phyloP scores from a whole-genome alignment of 2,888 invertebrate genomes.

The Diaphora mendica region DNA sequence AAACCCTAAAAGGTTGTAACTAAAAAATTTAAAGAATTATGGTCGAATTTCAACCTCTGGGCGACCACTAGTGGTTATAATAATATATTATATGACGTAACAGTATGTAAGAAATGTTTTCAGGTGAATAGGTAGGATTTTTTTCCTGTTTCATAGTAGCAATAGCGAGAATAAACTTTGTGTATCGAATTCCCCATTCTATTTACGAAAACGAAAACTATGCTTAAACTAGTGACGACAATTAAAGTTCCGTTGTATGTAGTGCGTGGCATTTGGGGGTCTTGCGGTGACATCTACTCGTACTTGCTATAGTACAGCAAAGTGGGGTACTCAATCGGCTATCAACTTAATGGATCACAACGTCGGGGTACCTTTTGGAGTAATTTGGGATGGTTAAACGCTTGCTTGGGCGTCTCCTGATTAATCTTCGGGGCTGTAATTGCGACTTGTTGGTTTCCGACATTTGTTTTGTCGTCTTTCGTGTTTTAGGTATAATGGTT shows the following conservation, averaged over 20 bases:
- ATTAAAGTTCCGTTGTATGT: conserved; percentile 55
- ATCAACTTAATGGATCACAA: conserved; percentile 69
- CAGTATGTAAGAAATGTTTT: too few species aligned
- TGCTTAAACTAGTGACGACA: conserved; percentile 45
- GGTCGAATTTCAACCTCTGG: too few species aligned
- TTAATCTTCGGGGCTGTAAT: conserved; percentile 74
- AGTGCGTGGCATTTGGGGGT: conserved; percentile 51
- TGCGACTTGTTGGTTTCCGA: conserved; percentile 63
- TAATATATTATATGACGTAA: too few species aligned
- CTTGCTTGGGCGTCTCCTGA: conserved; percentile 68
- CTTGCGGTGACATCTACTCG: conserved; percentile 53
- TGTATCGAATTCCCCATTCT: conserved; percentile 5
- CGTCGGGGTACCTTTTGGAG: conserved; percentile 64
- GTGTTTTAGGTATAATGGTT: conserved; percentile 40
- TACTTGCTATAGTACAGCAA: conserved; percentile 47
- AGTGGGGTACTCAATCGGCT: conserved; percentile 60
- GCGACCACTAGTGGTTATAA: too few species aligned
- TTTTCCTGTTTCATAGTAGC: too few species aligned
- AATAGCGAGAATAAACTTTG: not conserved
- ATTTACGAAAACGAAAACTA: conserved; percentile 44
- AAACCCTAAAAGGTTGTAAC: too few species aligned
- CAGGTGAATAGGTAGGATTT: too few species aligned
- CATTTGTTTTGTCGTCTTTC: conserved; percentile 64
- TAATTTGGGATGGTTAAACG: conserved; percentile 70
- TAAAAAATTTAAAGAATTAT: too few species aligned